Evolutionary conservation across 2,113 vertebrate genomes (phyloP), one percentile per base, ranked within the genome.

Genomic region (Neotoma lepida): DNA sequence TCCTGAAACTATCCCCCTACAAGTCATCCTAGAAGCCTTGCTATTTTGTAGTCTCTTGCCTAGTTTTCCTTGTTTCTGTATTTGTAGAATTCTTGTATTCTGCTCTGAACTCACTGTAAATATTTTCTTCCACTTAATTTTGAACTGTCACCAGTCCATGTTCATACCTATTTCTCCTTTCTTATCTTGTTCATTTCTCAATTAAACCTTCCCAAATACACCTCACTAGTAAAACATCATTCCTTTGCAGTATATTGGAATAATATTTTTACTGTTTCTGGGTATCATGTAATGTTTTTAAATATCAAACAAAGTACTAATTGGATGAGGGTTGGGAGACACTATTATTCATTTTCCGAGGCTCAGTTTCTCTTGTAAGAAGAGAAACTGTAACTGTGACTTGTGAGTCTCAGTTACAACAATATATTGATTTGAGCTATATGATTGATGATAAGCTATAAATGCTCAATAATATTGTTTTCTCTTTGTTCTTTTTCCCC

Each of bases 161-260:
- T 70, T 88, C 28, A 33, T 78, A 7, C 0, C 28, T 44, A 90
- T 56, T 80, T 41, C 8, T 61, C 82, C 15, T 64, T 58, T 86
- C 44, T 41, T 9, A 1, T 70, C 22, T 76, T 85, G 4, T 35
- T 5, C 58, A 4, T 14, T 63, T 70, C 39, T 91, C 28, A 39
- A 58, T 63, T 46, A 15, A 77, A 49, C 18, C 51, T 85, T 95
- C 24, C 41, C 30, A 71, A 41, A 77, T 41, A 13, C 10, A 7
- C 35, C 51, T 30, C 35, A 64, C 33, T 86, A 44, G 28, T 94
- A 64, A 95, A 95, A 74, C 76, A 58, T 44, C 4, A 92, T 41
- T 68, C 33, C 9, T 61, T 74, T 74, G 8, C 46, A n/a, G 4
- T 85, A 4, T 51, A 46, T n/a, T 74, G 30, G 9, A 24, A 33